Conservation (phyloP, 1,140 invertebrate genomes). For the Bathynomus jamesi region DNA sequence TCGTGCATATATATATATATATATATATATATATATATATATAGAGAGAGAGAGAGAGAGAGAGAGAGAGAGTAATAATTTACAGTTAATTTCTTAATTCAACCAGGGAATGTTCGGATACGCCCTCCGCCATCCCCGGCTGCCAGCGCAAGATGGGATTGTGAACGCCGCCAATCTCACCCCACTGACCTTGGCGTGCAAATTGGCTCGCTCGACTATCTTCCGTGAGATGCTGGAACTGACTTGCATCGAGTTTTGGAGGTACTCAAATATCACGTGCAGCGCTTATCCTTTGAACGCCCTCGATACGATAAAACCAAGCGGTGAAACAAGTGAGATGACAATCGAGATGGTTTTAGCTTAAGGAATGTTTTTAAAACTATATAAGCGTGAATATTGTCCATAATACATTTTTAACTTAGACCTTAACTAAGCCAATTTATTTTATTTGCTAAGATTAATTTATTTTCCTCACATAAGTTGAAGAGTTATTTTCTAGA, state of each 20-base stretch:
- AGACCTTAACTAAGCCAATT: no score
- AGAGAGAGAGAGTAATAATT: no score
- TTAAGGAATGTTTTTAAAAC: no score
- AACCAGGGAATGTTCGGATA: slow-evolving; percentile 95
- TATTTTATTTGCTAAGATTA: no score
- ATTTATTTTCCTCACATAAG: no score
- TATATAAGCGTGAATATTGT: no score
- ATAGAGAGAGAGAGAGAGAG: no score
- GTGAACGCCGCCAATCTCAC: slow-evolving; percentile 82
- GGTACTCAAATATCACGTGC: slow-evolving; percentile 98
- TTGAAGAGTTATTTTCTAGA: no score
- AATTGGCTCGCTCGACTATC: slow-evolving; percentile 87
- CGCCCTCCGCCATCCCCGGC: slow-evolving; percentile 84
- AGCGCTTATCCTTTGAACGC: slow-evolving; percentile 94
- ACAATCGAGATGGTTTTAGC: no score
- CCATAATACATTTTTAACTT: no score
- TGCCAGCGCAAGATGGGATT: slow-evolving; percentile 82
- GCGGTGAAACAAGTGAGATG: slow-evolving; percentile 88
- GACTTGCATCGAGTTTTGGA: slow-evolving; percentile 91
- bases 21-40: slow-evolving; percentile 9
- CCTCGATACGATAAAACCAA: slow-evolving; percentile 86
- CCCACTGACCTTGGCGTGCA: slow-evolving; percentile 89
- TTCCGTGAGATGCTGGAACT: slow-evolving; percentile 95
- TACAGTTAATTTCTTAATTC: no score
- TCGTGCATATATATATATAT: slow-evolving; percentile 18